These are phyloP conservation scores for Nycticorax nycticorax DNA, from an alignment of 2,113 vertebrate genomes.

Conservation along the genomic window DNA sequence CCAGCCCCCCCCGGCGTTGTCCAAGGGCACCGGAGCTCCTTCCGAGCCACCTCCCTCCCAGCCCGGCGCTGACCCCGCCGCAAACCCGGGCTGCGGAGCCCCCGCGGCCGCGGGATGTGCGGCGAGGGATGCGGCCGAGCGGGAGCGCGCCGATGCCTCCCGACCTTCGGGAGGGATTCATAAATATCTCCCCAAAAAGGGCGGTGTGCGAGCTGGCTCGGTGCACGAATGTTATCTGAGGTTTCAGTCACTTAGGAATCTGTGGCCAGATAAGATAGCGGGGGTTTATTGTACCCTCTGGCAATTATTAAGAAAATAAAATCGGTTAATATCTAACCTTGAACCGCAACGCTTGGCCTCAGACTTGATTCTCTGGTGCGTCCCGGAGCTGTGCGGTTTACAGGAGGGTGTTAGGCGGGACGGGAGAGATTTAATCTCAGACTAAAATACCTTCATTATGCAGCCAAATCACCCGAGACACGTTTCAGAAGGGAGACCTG, in stretches of 20 bases:
- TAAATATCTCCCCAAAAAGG: background rate
- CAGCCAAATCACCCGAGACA: background rate
- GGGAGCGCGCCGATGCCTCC: background rate
- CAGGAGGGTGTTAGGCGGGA: background rate
- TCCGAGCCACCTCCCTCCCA: rapidly evolving
- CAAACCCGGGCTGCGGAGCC: rapidly evolving
- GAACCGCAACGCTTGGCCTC: background rate
- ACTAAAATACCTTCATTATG: background rate
- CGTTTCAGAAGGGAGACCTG: background rate
- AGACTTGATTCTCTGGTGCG: background rate
- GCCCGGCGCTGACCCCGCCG: rapidly evolving
- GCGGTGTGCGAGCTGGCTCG: background rate
- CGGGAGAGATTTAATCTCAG: background rate
- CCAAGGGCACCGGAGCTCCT: background rate
- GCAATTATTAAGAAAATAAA: constrained; percentile 69
- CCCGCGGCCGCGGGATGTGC: too few species aligned
- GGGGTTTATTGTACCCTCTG: constrained; percentile 50
- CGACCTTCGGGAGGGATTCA: background rate
- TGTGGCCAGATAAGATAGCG: constrained; percentile 55
- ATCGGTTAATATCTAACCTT: constrained; percentile 69
- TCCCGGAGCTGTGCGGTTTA: background rate
- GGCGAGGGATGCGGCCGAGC: background rate
- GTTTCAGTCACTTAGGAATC: constrained; percentile 39
- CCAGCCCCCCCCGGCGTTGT: background rate
- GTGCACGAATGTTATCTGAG: constrained; percentile 51